Evolutionary conservation across 2,113 vertebrate genomes (phyloP), one percentile per base, ranked within the genome.

Genomic region (Corydoras maculifer): DNA sequence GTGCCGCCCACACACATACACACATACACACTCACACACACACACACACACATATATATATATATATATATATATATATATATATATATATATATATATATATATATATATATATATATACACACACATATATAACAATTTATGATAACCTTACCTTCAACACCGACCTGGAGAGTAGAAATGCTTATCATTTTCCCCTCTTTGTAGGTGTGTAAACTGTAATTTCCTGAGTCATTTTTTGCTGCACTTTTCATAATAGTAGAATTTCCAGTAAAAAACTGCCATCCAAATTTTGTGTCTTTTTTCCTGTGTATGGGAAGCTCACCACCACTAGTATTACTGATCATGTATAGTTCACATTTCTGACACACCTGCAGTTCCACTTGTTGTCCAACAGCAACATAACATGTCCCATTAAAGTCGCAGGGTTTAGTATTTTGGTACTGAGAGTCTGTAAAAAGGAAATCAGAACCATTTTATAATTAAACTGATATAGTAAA

Each of bases 101-200:
- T 25, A 25, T 43, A 8, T 5, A 43, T 43, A 43, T 4, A 43
- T 43, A 43, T 8, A 43, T 43, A 43, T 43, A 5, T 43, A n/a
- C n/a, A n/a, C n/a, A n/a, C n/a, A n/a, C n/a, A n/a, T 43, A 43
- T 2, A 8, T 43, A 2, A 43, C 7, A 5, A 43, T 43, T 43
- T 43, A 43, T 43, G 35, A 43, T 10, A 68, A 15, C 53, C 15
- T 2, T 68, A 77, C 75, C 75, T 76, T 72, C 59, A 63, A 53
- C 29, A 31, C 11, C 57, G 32, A 76, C 35, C 10, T 62, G 68
- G n/a, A 72, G 65, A 69, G 1, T 11, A 14, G 0, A 11, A 8
- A 1, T 8, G 58, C 0, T 63, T 29, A 0, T 7, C 4, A 0
- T 3, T 18, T 53, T 60, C 0, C 0, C 0, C 29, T n/a, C 18